Evolutionary conservation across 2,797 vertebrate species (phyloP).

Genomic region (Rhinophrynus dorsalis): DNA sequence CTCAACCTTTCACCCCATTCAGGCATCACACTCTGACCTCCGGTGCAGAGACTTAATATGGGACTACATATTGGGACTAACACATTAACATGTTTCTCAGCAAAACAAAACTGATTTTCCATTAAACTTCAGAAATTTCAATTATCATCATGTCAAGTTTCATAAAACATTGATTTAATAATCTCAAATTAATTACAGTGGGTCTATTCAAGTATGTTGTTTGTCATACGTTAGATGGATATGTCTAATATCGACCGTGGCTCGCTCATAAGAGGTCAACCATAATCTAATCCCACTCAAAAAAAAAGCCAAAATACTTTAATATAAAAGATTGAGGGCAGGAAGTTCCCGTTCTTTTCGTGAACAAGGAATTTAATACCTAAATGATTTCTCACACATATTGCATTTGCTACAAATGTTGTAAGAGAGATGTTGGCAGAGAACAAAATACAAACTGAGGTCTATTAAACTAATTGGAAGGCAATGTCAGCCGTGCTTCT

Average conservation of each 20-base stretch:
- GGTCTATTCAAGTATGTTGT: conserved; percentile 1
- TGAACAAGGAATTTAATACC: conserved; percentile 13
- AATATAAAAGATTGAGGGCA: background rate
- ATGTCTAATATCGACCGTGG: conserved; percentile 9
- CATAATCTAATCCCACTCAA: conserved; percentile 14
- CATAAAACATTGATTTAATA: conserved; percentile 41
- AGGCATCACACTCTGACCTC: too few relatives aligned
- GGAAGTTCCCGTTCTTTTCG: background rate
- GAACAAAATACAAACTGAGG: background rate
- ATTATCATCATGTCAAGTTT: conserved; percentile 8
- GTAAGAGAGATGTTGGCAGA: background rate
- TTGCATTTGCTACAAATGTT: conserved; percentile 18
- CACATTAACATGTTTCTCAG: background rate
- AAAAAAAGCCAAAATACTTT: background rate
- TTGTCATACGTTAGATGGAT: conserved; percentile 33
- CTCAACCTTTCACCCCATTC: too few relatives aligned
- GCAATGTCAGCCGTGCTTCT: conserved; percentile 1
- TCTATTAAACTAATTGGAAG: conserved; percentile 25
- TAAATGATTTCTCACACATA: conserved; percentile 4
- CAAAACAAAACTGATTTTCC: background rate
- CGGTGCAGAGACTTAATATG: too few relatives aligned
- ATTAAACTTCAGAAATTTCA: background rate
- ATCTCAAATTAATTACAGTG: conserved; percentile 27
- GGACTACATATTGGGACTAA: too few relatives aligned
- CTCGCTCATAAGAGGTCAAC: background rate